These are phyloP conservation scores for Magallana gigas DNA, from an alignment of 1,140 invertebrate species.

Conservation along the genomic window DNA sequence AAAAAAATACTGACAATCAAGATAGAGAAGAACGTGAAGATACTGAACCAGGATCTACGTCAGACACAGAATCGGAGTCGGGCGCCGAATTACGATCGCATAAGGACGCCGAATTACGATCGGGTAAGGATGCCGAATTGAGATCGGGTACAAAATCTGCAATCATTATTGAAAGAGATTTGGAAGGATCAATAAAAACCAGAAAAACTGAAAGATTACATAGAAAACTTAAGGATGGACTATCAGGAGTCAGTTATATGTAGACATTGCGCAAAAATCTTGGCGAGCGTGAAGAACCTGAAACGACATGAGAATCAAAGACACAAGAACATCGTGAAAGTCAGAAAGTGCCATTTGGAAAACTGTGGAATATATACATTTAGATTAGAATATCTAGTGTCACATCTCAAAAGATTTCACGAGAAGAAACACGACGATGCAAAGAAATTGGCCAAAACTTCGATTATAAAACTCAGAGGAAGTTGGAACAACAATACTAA, in stretches of 20 bases:
- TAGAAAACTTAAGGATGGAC: not conserved
- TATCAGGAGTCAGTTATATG: not conserved
- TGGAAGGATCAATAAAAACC: not conserved
- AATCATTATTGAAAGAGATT: too few species aligned
- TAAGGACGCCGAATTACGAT: too few species aligned
- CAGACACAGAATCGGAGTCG: too few species aligned
- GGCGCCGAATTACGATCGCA: too few species aligned
- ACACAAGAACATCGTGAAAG: not conserved
- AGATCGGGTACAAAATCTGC: too few species aligned
- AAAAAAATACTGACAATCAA: too few species aligned
- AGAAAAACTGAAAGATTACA: conserved; percentile 3
- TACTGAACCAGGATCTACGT: too few species aligned
- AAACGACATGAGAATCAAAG: not conserved
- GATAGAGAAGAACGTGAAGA: too few species aligned
- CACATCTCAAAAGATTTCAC: not conserved
- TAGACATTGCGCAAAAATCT: not conserved
- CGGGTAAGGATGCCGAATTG: too few species aligned
- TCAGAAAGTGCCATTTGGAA: not conserved
- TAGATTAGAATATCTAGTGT: not conserved
- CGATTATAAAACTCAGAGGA: not conserved
- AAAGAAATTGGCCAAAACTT: not conserved
- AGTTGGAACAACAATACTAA: not conserved
- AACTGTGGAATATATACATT: not conserved
- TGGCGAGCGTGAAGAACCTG: not conserved
- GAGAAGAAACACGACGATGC: not conserved